Evolutionary conservation across 2,113 vertebrate species (phyloP).

Genomic region (Ahaetulla prasina): DNA sequence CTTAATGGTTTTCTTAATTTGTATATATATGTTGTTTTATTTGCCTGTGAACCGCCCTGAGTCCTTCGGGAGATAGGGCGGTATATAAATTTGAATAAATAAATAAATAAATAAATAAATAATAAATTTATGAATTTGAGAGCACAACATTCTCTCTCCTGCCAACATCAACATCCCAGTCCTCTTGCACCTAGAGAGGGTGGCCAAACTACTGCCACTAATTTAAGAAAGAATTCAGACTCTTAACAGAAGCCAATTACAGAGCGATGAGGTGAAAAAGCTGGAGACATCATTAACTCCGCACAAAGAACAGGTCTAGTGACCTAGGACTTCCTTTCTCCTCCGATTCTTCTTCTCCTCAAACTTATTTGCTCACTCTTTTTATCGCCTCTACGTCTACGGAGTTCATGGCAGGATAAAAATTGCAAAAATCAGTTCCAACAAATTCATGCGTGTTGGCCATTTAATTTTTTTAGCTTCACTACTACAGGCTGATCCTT

Average conservation of each 20-base stretch:
- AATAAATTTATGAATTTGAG: background rate
- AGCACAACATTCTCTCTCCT: background rate
- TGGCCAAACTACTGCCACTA: background rate
- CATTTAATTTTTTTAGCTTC: background rate
- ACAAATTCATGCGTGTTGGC: background rate
- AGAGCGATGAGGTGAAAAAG: background rate
- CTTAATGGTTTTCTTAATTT: no score
- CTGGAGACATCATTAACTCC: background rate
- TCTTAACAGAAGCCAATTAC: accelerated
- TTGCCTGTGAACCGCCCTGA: no score
- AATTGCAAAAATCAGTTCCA: background rate
- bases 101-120: no score
- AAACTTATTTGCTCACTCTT: background rate
- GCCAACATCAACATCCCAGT: background rate
- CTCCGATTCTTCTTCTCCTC: background rate
- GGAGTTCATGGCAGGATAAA: background rate
- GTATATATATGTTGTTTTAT: no score
- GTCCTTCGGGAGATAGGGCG: no score
- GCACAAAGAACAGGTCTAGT: background rate
- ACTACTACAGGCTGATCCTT: background rate
- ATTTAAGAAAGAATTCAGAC: background rate
- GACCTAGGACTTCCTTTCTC: background rate
- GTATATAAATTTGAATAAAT: no score
- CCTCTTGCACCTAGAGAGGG: background rate
- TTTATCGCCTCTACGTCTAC: background rate